Percentiles rank a stretch among this genome's conserved stretches.
These are phyloP conservation scores for Enteromius mattozi DNA, from an alignment of 2,797 vertebrate genomes.

Conservation along the genomic window DNA sequence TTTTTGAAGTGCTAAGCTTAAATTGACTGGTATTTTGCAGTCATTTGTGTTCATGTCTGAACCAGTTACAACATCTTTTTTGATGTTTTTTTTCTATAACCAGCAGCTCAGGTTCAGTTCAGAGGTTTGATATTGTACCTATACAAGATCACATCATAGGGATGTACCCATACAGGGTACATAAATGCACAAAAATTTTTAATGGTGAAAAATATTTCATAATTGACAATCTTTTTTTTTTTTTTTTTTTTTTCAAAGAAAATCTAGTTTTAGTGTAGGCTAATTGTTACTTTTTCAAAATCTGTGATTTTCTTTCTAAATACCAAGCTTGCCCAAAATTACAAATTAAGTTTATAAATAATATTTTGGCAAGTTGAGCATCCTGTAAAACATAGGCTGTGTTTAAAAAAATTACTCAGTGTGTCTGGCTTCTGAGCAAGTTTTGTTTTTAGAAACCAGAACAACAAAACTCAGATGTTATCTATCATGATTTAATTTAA, in stretches of 20 bases:
- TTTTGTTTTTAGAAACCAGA: constrained; percentile 28
- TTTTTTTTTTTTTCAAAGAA: neutral
- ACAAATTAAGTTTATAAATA: neutral
- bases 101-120: neutral
- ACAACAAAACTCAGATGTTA: constrained; percentile 8
- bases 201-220: neutral
- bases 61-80: neutral
- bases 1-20: neutral
- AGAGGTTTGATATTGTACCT: neutral
- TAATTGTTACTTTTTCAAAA: neutral
- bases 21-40: neutral
- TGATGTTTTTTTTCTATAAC: neutral
- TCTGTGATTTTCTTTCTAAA: neutral
- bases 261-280: neutral
- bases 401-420: neutral
- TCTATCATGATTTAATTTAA: neutral
- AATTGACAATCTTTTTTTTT: neutral
- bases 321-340: neutral
- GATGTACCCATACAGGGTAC: neutral
- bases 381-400: constrained; percentile 6
- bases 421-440: constrained; percentile 16
- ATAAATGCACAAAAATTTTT: neutral
- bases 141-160: neutral
- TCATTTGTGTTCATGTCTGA: neutral
- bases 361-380: constrained; percentile 9